Base-by-base conservation (phyloP, 2,797 vertebrate species). In the Xyrichtys novacula region DNA sequence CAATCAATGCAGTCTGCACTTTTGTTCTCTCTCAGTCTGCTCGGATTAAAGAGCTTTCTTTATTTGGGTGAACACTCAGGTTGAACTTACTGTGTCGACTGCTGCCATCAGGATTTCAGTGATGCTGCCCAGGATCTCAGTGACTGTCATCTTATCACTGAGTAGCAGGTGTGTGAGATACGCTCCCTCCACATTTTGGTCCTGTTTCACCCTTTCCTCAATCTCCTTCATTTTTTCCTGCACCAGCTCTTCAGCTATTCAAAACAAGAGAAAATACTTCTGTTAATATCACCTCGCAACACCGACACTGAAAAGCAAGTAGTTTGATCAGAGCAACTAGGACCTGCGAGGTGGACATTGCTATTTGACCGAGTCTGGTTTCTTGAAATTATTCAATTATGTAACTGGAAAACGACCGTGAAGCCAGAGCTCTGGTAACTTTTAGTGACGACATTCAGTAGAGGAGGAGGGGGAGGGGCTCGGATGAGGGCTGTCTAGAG, bases 81-180 rank as follows among this genome's bases (percentile, higher is more conserved):
- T 7, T 50, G 14, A 8, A 32, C 91, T 88, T 73, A 95, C 95
- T 1, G 95, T 95, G 83, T 95, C 94, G 3, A 95, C 94, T 68
- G 94, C 95, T 5, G 93, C 95, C 85, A 95, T 68, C 47, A 95
- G 88, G 26, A 95, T 89, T 29, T 95, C 95, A 0, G 94, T 94
- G 60, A 95, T 87, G 85, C 94, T 95, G 48, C 93, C 95, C 67
- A 94, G 80, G 73, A 95, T 89, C 85, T 95, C 93, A 0, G 67
- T 83, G 48, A 91, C 32, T 1, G 79, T 91, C 94, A 95, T 95
- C 88, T 93, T 79, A 2, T 94, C 88, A 1, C 88, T 89, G 71
- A 93, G 78, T 71, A 95, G 87, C 59, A 95, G 90, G 86, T 95
- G 91, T 1, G 94, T 95, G 42, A 95, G 93, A 63, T 95, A 95